Percentiles rank a stretch among this genome's conserved stretches.
Evolutionary conservation across 2,888 invertebrate species (phyloP).

Genomic region (Metallyticus violacea): DNA sequence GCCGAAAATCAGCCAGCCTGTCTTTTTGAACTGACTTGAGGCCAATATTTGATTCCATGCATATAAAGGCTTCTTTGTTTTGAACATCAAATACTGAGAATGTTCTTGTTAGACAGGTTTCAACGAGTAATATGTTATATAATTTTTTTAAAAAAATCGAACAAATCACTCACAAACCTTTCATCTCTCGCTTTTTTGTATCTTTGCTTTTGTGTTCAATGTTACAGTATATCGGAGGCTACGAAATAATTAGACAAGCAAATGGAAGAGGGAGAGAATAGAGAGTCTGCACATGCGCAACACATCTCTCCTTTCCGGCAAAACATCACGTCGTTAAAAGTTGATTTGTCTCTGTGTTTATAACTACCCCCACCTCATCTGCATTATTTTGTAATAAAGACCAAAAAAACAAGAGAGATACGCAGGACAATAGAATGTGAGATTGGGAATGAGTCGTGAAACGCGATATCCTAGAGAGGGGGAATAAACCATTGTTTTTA

Average conservation of each 20-base stretch:
- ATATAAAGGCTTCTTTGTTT: background rate
- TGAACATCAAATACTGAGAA: background rate
- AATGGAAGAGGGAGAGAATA: constrained; percentile 11
- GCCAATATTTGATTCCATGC: background rate
- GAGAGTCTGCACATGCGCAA: background rate
- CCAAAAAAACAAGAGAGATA: background rate
- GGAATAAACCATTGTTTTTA: constrained; percentile 14
- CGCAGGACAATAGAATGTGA: constrained; percentile 12
- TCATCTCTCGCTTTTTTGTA: constrained; percentile 25
- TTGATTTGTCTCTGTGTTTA: constrained; percentile 9
- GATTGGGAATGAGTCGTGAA: background rate
- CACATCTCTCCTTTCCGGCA: background rate
- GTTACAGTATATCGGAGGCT: constrained; percentile 21
- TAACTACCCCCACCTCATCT: background rate
- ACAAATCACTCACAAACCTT: constrained; percentile 19
- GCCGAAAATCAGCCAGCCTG: too few species aligned
- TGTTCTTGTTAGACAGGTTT: constrained; percentile 8
- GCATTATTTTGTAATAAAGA: background rate
- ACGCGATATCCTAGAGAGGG: background rate
- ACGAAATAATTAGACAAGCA: constrained; percentile 29
- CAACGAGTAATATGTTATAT: background rate
- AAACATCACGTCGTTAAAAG: constrained; percentile 10
- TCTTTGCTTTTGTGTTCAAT: constrained; percentile 26
- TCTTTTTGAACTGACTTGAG: background rate
- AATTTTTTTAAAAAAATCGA: background rate